phyloP scores from a whole-genome alignment of 2,797 vertebrate genomes.

The Ceyx erithaca region DNA sequence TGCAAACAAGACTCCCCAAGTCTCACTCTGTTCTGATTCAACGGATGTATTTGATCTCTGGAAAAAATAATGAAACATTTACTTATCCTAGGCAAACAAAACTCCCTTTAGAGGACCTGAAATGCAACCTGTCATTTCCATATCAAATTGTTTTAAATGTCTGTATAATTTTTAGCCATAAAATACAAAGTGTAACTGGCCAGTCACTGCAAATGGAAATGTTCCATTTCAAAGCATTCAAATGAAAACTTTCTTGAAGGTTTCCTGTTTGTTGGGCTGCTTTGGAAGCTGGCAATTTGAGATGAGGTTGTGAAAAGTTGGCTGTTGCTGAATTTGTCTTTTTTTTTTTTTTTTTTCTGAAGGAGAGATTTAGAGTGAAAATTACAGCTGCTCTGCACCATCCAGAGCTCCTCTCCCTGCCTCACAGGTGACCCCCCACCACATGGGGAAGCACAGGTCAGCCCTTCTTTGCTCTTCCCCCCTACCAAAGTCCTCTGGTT shows the following conservation, averaged over 20 bases:
- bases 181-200: constrained; percentile 8
- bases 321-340: constrained; percentile 34
- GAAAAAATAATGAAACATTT: constrained; percentile 31
- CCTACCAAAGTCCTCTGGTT: background rate
- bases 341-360: background rate
- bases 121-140: constrained; percentile 5
- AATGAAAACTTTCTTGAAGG: constrained; percentile 8
- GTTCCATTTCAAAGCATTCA: constrained; percentile 4
- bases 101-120: constrained; percentile 13
- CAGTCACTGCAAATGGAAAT: background rate
- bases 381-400: background rate
- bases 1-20: constrained; percentile 53
- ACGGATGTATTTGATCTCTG: background rate
- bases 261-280: background rate
- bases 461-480: background rate
- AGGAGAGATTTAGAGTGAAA: background rate
- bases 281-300: background rate
- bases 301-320: constrained; percentile 37
- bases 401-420: background rate
- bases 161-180: constrained; percentile 46
- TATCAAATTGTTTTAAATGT: constrained; percentile 23
- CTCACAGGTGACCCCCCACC: background rate
- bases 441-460: background rate
- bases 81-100: constrained; percentile 28
- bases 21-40: background rate